These are phyloP conservation scores for Carettochelys insculpta DNA, from an alignment of 2,113 vertebrate species.

Conservation along the genomic window DNA sequence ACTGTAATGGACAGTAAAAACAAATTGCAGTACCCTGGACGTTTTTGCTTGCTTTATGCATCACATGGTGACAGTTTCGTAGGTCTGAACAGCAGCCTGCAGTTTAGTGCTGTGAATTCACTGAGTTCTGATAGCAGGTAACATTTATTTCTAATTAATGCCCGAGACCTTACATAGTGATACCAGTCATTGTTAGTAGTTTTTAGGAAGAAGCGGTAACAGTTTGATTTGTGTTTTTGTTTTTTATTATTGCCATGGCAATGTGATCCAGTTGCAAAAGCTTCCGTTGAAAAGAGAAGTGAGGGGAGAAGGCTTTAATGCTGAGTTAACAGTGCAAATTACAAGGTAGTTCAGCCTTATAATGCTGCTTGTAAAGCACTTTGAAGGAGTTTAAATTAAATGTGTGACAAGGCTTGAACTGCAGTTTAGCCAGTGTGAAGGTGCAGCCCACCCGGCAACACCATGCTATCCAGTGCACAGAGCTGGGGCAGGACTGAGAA, in stretches of 20 bases:
- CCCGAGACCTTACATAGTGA: slow-evolving; percentile 26
- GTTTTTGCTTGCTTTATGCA: slow-evolving; percentile 28
- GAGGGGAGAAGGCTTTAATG: slow-evolving; percentile 18
- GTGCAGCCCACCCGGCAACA: neutral
- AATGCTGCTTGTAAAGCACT: neutral
- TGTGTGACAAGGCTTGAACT: neutral
- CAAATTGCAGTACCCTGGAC: slow-evolving; percentile 23
- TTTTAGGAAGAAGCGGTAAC: slow-evolving; percentile 7
- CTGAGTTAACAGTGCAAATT: neutral
- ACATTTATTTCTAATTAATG: slow-evolving; percentile 67
- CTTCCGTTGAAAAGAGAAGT: neutral
- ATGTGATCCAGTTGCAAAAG: slow-evolving; percentile 11
- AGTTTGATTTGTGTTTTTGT: neutral
- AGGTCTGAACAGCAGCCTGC: neutral
- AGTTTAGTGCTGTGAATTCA: slow-evolving; percentile 30
- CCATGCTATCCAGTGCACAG: fast-evolving
- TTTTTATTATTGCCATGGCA: slow-evolving; percentile 3
- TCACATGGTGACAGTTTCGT: neutral
- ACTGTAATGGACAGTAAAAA: slow-evolving; percentile 52
- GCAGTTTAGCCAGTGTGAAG: neutral
- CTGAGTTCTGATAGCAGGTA: slow-evolving; percentile 39
- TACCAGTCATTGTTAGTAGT: slow-evolving; percentile 39
- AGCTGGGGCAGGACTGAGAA: neutral
- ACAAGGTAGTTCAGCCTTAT: neutral
- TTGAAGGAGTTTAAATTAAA: neutral